Evolutionary conservation across 2,888 invertebrate genomes (phyloP).

Genomic region (Poecilus cupreus): DNA sequence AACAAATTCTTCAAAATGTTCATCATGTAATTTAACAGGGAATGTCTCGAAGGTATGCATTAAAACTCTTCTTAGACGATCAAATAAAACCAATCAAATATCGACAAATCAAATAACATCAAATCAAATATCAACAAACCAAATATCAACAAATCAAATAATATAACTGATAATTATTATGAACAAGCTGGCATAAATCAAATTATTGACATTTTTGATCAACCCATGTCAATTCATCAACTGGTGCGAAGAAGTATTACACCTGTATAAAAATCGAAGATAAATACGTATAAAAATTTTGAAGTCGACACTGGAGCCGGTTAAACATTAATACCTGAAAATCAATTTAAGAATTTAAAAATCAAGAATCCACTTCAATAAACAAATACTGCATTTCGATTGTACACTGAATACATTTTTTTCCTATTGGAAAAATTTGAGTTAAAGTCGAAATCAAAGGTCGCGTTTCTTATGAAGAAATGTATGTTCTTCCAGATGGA

Average conservation of each 20-base stretch:
- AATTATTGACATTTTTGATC: not conserved
- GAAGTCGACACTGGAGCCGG: conserved; percentile 60
- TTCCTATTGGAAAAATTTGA: not conserved
- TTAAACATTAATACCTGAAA: conserved; percentile 17
- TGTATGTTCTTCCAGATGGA: not conserved
- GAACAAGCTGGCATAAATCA: not conserved
- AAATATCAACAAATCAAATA: too few relatives aligned
- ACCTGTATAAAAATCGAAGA: too few relatives aligned
- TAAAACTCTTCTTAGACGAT: too few relatives aligned
- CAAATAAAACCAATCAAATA: not conserved
- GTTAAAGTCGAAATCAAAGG: not conserved
- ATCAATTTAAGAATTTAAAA: not conserved
- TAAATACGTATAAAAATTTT: conserved; percentile 40
- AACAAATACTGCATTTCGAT: not conserved
- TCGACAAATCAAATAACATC: too few relatives aligned
- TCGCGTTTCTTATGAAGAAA: not conserved
- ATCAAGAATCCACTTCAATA: not conserved
- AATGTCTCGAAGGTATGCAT: not conserved
- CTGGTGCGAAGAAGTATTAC: too few relatives aligned
- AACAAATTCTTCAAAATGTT: not conserved
- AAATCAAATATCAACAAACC: not conserved
- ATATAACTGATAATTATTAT: too few relatives aligned
- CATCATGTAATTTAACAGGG: not conserved
- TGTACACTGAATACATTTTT: not conserved
- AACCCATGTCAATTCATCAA: not conserved